Evolutionary conservation across 2,797 vertebrate species (phyloP).

Genomic region (Echeneis naucrates): DNA sequence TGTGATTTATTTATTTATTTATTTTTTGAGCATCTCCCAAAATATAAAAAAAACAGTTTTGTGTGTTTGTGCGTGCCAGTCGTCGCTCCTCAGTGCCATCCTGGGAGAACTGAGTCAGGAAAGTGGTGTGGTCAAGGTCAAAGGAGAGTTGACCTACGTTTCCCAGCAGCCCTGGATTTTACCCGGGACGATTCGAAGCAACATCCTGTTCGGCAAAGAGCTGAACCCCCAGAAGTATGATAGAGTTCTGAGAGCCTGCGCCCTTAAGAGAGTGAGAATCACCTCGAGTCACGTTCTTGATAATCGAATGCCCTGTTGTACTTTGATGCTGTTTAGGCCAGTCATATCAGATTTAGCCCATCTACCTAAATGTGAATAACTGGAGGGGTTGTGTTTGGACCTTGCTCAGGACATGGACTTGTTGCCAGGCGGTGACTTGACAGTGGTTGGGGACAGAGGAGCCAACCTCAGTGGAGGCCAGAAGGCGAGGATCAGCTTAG

Average conservation of each 20-base stretch:
- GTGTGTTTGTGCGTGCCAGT: constrained; percentile 80
- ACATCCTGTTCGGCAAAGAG: constrained; percentile 95
- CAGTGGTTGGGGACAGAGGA: constrained; percentile 93
- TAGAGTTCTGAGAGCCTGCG: constrained; percentile 91
- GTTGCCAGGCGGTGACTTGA: constrained; percentile 91
- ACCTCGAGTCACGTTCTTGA: constrained; percentile 1
- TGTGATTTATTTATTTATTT: too few relatives aligned
- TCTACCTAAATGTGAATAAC: constrained; percentile 28
- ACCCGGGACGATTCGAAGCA: constrained; percentile 94
- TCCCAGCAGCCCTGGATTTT: constrained; percentile 97
- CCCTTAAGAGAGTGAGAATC: constrained; percentile 91
- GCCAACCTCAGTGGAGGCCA: constrained; percentile 95
- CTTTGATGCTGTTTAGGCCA: background rate
- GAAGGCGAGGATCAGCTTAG: constrained; percentile 94
- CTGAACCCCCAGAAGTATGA: constrained; percentile 91
- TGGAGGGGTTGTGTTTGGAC: constrained; percentile 45
- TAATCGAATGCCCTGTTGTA: constrained; percentile 1
- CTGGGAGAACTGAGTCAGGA: constrained; percentile 90
- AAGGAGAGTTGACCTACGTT: constrained; percentile 90
- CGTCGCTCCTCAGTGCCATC: constrained; percentile 91
- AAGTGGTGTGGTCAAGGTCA: constrained; percentile 87
- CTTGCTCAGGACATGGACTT: constrained; percentile 90
- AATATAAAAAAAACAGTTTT: constrained; percentile 3
- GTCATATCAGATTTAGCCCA: background rate
- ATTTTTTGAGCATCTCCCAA: background rate